A percentile compares a stretch with the other conserved stretches of the same genome.
These are phyloP conservation scores for Littorina saxatilis DNA, from an alignment of 1,140 invertebrate species.

Conservation along the genomic window DNA sequence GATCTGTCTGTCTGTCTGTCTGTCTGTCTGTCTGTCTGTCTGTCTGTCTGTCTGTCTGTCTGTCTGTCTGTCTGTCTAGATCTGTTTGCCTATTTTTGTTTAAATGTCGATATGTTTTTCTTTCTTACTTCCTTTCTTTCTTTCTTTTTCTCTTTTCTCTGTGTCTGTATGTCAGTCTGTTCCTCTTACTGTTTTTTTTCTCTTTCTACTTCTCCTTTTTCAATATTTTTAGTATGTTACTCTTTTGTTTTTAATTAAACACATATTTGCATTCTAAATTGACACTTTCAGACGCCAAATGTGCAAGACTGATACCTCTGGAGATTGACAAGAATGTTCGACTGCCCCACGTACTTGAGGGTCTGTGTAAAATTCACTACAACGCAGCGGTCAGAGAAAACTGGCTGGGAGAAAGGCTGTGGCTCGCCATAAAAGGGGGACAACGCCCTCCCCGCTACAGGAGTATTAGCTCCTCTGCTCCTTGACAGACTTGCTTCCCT, in stretches of 20 bases:
- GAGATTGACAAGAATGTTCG: conserved; percentile 25
- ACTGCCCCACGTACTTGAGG: conserved; percentile 20
- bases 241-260: no score
- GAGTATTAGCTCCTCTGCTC: not conserved
- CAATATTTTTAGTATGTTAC: no score
- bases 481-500: no score
- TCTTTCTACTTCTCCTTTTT: not conserved
- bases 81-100: no score
- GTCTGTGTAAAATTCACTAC: conserved; percentile 28
- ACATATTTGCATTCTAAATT: no score
- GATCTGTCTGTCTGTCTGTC: no score
- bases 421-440: conserved; percentile 6
- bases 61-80: no score
- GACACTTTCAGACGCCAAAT: conserved; percentile 6
- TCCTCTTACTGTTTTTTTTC: no score
- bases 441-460: not conserved
- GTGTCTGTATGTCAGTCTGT: not conserved
- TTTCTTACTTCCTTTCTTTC: not conserved
- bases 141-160: no score
- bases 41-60: no score
- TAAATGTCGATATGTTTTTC: no score
- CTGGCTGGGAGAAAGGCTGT: conserved; percentile 24
- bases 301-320: conserved; percentile 30
- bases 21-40: no score
- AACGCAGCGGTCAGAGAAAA: not conserved